Evolutionary conservation across 1,140 invertebrate genomes (phyloP), one percentile per base, ranked within the genome.

Genomic region (Euglossa dilemma): DNA sequence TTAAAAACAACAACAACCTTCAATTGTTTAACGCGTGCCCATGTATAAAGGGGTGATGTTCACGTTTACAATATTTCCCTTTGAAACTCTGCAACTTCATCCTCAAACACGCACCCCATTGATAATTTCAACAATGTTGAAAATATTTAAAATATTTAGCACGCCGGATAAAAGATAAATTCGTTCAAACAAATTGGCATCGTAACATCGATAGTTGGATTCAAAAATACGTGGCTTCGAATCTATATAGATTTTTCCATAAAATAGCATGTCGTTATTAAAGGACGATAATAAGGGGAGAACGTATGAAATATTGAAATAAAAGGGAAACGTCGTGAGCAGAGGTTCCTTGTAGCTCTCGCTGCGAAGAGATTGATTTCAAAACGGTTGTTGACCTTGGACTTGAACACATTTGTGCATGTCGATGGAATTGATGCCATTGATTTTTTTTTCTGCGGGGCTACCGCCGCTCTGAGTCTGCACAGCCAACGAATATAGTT

Each of bases 361-460:
- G 5, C 64, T 18, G n/a, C 20, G 47, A 16, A 20, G 36, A 81
- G 80, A 76, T 83, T 73, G 75, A 87, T 87, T 87, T 85, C 72
- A 61, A 78, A 66, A 87, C 45, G 67, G 69, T 57, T 73, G 47
- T 69, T 59, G 86, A 74, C 86, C 86, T 87, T 87, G 86, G 83
- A 87, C 86, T 87, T 87, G 85, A 87, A 84, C 83, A 77, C 76
- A 66, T 72, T 63, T 28, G 71, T 87, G 66, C 80, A 57, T 85
- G 64, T 83, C 79, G 74, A 89, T 85, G 64, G 80, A 88, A 85
- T 83, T 67, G 87, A 88, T 83, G 69, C 47, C 86, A 88, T 88
- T 88, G 86, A 88, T 87, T 89, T 89, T 89, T 84, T 90, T 89
- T 87, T 77, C 73, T 77, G 23, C 52, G 57, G 76, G 54, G 11